These are phyloP conservation scores for Basileuterus tristriatus DNA, from an alignment of 2,797 vertebrate species.

Conservation along the genomic window DNA sequence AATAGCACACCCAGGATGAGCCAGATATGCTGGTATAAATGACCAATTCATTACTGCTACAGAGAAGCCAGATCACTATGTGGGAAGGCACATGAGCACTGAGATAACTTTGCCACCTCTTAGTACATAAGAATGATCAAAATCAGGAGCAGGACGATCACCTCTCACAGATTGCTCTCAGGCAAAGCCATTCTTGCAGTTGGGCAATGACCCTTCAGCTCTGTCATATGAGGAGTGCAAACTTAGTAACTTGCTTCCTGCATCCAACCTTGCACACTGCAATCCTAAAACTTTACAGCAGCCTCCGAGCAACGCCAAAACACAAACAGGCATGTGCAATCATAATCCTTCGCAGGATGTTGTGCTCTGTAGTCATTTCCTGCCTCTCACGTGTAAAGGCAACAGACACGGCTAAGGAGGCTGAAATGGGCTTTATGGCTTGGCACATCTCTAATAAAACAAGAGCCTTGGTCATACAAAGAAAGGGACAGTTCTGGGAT, in stretches of 20 bases:
- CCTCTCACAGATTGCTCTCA: neutral
- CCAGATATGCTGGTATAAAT: neutral
- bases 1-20: neutral
- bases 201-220: neutral
- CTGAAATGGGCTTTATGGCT: slow-evolving; percentile 15
- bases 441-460: slow-evolving; percentile 45
- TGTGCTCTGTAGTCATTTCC: slow-evolving; percentile 37
- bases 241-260: neutral
- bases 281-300: neutral
- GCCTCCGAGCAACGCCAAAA: neutral
- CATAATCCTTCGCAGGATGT: slow-evolving; percentile 13
- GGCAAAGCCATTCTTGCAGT: neutral
- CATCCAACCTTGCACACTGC: neutral
- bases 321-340: slow-evolving; percentile 1
- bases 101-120: neutral
- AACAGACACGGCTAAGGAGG: slow-evolving; percentile 17
- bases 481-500: slow-evolving; percentile 53
- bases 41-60: neutral
- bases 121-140: neutral
- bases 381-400: slow-evolving; percentile 8
- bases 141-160: neutral
- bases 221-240: neutral
- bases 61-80: neutral
- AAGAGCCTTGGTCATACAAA: slow-evolving; percentile 6
- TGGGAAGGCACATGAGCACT: neutral